Evolutionary conservation across 2,113 vertebrate genomes (phyloP), one percentile per base, ranked within the genome.

Genomic region (Stercorarius parasiticus): DNA sequence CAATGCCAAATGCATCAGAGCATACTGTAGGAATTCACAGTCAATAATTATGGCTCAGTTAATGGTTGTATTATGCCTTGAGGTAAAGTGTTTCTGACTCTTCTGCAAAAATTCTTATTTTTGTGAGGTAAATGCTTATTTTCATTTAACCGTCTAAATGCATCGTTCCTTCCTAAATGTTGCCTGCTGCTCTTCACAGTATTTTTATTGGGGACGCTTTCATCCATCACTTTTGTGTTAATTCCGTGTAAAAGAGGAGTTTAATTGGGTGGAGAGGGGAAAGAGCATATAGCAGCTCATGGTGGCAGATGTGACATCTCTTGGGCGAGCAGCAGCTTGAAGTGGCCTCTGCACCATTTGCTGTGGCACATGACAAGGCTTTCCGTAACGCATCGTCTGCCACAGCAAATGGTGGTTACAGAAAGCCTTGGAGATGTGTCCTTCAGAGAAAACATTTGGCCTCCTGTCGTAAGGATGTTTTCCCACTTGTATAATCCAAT

Each of bases 31-130:
- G 89, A 91, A 82, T 82, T 96, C 84, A 42, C 80, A 95, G 89
- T 82, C 95, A 91, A 67, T 97, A 95, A 96, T 96, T 89, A 84
- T 18, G 7, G 89, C 84, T 89, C 65, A 25, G 61, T 84, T 96
- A 91, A 89, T 94, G 89, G 70, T 76, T 94, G 52, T 76, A 72
- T 87, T 96, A 61, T 85, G 89, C 84, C 89, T 95, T 82, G 84
- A 89, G 86, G 80, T 84, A 65, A 95, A 86, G 61, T 20, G 40
- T 81, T 89, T 89, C 69, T 86, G 59, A 86, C 69, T 90, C 27
- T 40, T 43, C 30, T 74, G 32, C 1, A 87, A 65, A 80, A 49
- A 8, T 5, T 7, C 9, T 64, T 29, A 25, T 45, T 76, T 94
- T 70, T 25, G 2, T 64, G 30, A 64, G 67, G 50, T 7, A 86